These are phyloP conservation scores for Parapristionchus giblindavisi DNA, from an alignment of 2,888 invertebrate species.

Conservation along the genomic window DNA sequence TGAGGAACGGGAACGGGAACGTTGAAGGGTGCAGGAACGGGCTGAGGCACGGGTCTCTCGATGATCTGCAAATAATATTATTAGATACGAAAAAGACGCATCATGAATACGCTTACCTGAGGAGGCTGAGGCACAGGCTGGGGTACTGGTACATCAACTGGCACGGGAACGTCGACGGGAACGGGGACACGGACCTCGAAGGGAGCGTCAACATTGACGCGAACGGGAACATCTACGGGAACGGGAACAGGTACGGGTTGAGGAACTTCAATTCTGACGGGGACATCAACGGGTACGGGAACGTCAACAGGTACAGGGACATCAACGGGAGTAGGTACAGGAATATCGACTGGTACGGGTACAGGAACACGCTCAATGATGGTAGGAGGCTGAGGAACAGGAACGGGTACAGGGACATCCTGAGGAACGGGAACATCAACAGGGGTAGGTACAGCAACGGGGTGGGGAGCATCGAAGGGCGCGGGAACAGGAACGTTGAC, in stretches of 20 bases:
- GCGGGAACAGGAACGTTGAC: conserved; percentile 32
- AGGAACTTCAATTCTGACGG: conserved; percentile 33
- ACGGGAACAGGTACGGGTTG: conserved; percentile 30
- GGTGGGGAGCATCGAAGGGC: conserved; percentile 17
- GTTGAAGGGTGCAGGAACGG: conserved; percentile 8
- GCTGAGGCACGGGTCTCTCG: conserved; percentile 18
- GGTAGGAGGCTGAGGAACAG: conserved; percentile 36
- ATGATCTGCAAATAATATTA: conserved; percentile 20
- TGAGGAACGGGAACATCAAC: conserved; percentile 20
- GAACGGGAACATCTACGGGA: conserved; percentile 37
- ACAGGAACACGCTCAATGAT: conserved; percentile 29
- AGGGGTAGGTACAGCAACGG: conserved; percentile 33
- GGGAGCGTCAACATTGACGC: conserved; percentile 27
- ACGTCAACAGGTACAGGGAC: conserved; percentile 29
- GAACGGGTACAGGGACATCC: conserved; percentile 21
- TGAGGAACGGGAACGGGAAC: conserved; percentile 32
- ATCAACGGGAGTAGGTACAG: conserved; percentile 33
- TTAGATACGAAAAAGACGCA: not conserved
- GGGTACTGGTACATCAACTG: conserved; percentile 37
- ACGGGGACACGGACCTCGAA: conserved; percentile 32
- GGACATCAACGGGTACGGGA: conserved; percentile 29
- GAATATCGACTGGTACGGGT: conserved; percentile 16
- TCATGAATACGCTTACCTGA: conserved; percentile 22
- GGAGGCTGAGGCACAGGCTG: conserved; percentile 32
- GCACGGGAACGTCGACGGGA: conserved; percentile 19